Base-by-base conservation (phyloP, 1,140 invertebrate genomes). In the Microvelia longipes region DNA sequence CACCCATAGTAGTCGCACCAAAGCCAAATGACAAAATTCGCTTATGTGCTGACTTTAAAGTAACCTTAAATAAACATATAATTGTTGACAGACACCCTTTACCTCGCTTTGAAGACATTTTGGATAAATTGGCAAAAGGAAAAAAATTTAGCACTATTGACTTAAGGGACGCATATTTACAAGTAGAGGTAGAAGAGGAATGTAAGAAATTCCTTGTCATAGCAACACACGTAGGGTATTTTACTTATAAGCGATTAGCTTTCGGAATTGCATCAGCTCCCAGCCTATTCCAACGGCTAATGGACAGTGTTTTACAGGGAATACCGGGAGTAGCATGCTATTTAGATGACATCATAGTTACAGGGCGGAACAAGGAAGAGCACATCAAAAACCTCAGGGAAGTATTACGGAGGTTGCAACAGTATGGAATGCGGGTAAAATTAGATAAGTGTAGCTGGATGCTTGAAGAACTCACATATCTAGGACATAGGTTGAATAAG, bases 41-140 rank as follows among this genome's bases (percentile, higher is more conserved):
- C 2, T n/a, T 67, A 13, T 66, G 35, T 61, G 63, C n/a, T 60
- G 65, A 27, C 71, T 75, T 73, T 29, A 28, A 73, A 1, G 75
- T 78, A 75, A 78, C 75, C 68, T 74, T 61, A 24, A 76, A 74
- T 63, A 50, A 50, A 50, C 35, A 50, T 50, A 50, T 50, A 11
- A 50, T 50, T 11, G 35, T 50, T 50, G 35, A 50, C 75, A 66
- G 65, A 13, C 27, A 66, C 28, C 65, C 27, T 28, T 61, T 62
- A 75, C 79, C 50, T 74, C 76, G 2, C 50, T 29, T 69, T 19
- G 68, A 69, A 63, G 29, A 69, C n/a, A 29, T 69, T 62, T 62
- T 29, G 19, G 50, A 30, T 19, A 30, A 69, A 14, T 69, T 69
- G n/a, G 60, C 68, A 69, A 27, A 27, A 2, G 35, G 29, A 15